Evolutionary conservation across 1,140 invertebrate species (phyloP).

Genomic region (Araneus ventricosus): DNA sequence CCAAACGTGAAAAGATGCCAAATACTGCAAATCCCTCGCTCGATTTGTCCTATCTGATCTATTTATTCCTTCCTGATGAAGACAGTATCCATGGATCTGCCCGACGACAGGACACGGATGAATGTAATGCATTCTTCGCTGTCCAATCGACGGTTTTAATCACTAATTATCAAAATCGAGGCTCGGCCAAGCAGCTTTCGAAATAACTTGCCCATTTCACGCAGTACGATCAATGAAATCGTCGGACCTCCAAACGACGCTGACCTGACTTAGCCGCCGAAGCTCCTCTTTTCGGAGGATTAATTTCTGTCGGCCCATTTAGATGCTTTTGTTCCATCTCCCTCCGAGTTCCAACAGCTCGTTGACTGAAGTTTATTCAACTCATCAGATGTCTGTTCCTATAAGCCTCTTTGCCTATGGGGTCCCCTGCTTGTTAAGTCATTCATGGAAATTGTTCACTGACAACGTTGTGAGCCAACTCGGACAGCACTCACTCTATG

Average conservation of each 20-base stretch:
- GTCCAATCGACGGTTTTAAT: conserved; percentile 22
- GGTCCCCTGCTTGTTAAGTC: conserved; percentile 15
- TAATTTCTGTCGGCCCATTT: conserved; percentile 65
- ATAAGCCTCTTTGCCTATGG: conserved; percentile 45
- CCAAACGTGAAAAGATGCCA: neutral
- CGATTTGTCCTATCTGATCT: neutral
- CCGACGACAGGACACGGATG: neutral
- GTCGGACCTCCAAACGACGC: neutral
- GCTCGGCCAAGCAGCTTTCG: conserved; percentile 10
- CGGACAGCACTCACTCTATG: neutral
- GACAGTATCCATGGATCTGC: neutral
- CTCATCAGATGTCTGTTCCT: conserved; percentile 19
- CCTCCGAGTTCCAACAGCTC: conserved; percentile 35
- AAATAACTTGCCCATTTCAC: conserved; percentile 19
- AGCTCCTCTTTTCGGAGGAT: conserved; percentile 65
- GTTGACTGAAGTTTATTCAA: conserved; percentile 50
- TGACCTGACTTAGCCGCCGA: conserved; percentile 10
- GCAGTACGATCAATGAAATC: conserved; percentile 53
- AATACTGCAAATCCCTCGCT: neutral
- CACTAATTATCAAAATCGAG: conserved; percentile 54
- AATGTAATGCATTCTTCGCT: conserved; percentile 20
- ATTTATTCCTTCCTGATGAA: neutral
- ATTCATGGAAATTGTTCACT: conserved; percentile 44
- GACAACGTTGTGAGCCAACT: neutral
- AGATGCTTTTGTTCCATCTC: conserved; percentile 45